Base-by-base conservation (phyloP, 2,113 vertebrate species). In the Chascanopsetta lugubris region DNA sequence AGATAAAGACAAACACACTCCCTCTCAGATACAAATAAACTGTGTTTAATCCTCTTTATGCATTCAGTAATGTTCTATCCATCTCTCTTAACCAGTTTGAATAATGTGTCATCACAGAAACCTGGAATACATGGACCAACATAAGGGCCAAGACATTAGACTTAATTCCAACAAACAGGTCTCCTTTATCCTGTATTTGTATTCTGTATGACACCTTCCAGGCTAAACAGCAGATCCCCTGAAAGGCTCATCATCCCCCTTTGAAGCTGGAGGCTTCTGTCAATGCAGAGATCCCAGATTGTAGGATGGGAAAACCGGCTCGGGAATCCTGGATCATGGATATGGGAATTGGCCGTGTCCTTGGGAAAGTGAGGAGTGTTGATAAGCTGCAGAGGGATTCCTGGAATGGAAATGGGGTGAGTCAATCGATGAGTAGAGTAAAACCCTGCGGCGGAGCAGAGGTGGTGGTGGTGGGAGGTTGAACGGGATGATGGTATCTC, bases 341-440 rank as follows among this genome's bases (percentile, higher is more conserved):
- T 77, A 62, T 67, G 55, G 72, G 72, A 85, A 81, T 38, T 53
- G 56, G 18, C 54, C 47, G 65, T 60, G 73, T 79, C 72, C 73
- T 82, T 81, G 80, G 76, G 83, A 86, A 75, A 80, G 73, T 60
- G 50, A 83, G 79, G 63, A 30, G 62, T 47, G 47, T 27, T 72
- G 73, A 88, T 84, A 75, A 80, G 72, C 54, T 1, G 17, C 63
- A 43, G 46, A 80, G 67, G 77, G 78, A 82, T 79, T 87, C 71
- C 82, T 79, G 79, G 69, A 86, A 88, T 81, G 74, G 67, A 74
- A 83, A 80, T 77, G 55, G 50, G 65, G 29, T 54, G 63, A 77
- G 63, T 15, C 64, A 54, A 87, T 90, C 69, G 69, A 89, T 90
- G 60, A 43, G 24, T 18, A 55, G 82, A 75, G 46, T 65, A 70